Conservation (phyloP, 2,888 invertebrate species). For the Lissocephala sabroskyi region DNA sequence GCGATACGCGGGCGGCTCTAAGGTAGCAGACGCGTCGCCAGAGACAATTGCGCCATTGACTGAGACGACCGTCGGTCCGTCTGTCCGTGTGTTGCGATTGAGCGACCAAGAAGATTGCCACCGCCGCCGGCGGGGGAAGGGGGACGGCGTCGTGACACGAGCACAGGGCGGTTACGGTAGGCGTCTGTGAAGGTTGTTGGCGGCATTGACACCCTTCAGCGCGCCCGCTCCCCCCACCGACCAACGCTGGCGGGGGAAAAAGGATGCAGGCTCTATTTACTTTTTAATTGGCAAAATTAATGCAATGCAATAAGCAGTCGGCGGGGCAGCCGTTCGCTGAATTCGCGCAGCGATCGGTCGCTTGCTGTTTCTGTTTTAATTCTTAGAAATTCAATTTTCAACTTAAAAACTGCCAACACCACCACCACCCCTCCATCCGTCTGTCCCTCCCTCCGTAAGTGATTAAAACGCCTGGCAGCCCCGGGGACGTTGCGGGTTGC, state of each 20-base stretch:
- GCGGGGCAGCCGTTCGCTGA: too few relatives aligned
- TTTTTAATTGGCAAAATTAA: constrained; percentile 65
- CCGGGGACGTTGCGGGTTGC: constrained; percentile 34
- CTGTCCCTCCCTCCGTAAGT: constrained; percentile 39
- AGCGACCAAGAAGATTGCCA: constrained; percentile 57
- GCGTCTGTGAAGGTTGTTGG: constrained; percentile 34
- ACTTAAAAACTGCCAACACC: constrained; percentile 52
- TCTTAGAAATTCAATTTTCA: constrained; percentile 66
- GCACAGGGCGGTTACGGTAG: too few relatives aligned
- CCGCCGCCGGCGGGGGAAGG: too few relatives aligned
- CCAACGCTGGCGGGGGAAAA: too few relatives aligned
- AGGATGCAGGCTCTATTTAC: constrained; percentile 65
- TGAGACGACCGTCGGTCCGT: too few relatives aligned
- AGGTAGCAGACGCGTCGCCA: constrained; percentile 31
- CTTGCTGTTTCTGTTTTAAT: constrained; percentile 37
- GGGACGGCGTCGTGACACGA: too few relatives aligned
- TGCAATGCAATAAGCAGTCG: constrained; percentile 66
- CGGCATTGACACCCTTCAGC: constrained; percentile 48
- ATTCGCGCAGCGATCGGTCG: too few relatives aligned
- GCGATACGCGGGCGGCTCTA: constrained; percentile 60
- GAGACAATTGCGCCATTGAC: constrained; percentile 59
- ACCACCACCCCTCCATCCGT: constrained; percentile 27
- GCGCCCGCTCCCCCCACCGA: too few relatives aligned
- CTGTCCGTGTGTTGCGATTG: constrained; percentile 43
- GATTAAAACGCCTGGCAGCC: constrained; percentile 58